Base-by-base conservation (phyloP, 2,888 invertebrate genomes). In the Thereva nobilitata region DNA sequence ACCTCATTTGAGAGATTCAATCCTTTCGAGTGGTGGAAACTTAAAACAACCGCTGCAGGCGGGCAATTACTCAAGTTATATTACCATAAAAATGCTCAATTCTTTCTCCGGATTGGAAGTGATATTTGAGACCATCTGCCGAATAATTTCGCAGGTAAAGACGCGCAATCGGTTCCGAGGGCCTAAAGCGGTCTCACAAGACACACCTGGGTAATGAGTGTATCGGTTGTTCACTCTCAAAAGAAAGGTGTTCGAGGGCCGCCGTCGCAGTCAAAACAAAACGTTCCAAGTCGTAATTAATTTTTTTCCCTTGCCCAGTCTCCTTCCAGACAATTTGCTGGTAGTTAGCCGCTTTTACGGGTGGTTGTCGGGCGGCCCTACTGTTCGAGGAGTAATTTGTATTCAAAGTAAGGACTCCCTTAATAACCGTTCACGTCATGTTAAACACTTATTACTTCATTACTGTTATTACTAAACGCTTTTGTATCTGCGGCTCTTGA, bases 381-480 rank as follows among this genome's bases (percentile, higher is more conserved):
- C 59, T 10, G 47, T 37, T 47, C 59, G 38, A 12, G 38, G 50
- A 44, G 52, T 71, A 71, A 73, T 73, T 72, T 72, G 71, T 73
- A 73, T 73, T 71, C 73, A 71, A 68, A 69, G 71, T 71, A 73
- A 72, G 72, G 72, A 72, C 70, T 71, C 69, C 68, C 68, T 73
- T 73, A 72, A 72, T 71, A 70, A 72, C 71, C 72, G 71, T 72
- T 72, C 72, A 73, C 72, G 73, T 73, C 73, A 73, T 73, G 73
- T 73, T 73, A 72, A 73, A 73, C 73, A 73, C 73, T 72, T 73
- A 73, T 72, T 73, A 73, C 73, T 73, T 72, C 73, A 73, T 73
- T 73, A 72, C 73, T 69, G 71, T 72, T 72, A 73, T 73, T 73
- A 73, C 68, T 71, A 67, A 65, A 56, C 56, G 47, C 64, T 55